Percentiles rank a stretch among this genome's conserved stretches.
Conservation (phyloP, 2,113 vertebrate species). For the Cavia porcellus region DNA sequence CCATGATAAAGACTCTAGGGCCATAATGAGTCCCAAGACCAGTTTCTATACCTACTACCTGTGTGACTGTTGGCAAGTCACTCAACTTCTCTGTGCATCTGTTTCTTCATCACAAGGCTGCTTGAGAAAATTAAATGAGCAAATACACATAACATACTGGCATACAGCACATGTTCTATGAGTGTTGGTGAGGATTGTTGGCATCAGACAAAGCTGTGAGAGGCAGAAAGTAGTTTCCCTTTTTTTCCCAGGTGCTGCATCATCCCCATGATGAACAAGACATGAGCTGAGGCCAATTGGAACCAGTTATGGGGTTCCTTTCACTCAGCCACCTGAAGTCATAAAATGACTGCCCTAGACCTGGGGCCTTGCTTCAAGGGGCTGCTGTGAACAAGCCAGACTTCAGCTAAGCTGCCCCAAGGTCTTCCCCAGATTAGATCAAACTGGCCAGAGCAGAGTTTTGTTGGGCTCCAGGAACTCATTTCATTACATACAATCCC, state of each 20-base stretch:
- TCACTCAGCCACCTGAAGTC: slow-evolving; percentile 50
- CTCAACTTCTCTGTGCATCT: slow-evolving; percentile 42
- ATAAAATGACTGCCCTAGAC: neutral
- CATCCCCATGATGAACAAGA: slow-evolving; percentile 44
- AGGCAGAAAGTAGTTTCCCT: slow-evolving; percentile 14
- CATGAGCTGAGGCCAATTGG: slow-evolving; percentile 31
- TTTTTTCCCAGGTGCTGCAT: neutral
- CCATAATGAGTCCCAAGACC: neutral
- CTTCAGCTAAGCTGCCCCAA: neutral
- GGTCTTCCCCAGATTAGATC: neutral
- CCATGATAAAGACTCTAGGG: neutral
- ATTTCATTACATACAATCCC: neutral
- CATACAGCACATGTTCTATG: neutral
- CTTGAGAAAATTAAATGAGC: slow-evolving; percentile 42
- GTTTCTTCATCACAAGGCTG: slow-evolving; percentile 23
- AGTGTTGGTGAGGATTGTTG: neutral
- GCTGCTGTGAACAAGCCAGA: slow-evolving; percentile 34
- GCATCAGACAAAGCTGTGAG: neutral
- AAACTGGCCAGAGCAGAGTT: neutral
- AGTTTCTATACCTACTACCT: slow-evolving; percentile 15
- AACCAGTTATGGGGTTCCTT: slow-evolving; percentile 42
- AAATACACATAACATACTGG: neutral
- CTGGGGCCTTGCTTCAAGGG: neutral
- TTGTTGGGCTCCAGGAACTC: neutral
- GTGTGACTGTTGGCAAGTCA: neutral